Conservation (phyloP, 2,888 invertebrate genomes). For the Hydropsyche betteni region DNA sequence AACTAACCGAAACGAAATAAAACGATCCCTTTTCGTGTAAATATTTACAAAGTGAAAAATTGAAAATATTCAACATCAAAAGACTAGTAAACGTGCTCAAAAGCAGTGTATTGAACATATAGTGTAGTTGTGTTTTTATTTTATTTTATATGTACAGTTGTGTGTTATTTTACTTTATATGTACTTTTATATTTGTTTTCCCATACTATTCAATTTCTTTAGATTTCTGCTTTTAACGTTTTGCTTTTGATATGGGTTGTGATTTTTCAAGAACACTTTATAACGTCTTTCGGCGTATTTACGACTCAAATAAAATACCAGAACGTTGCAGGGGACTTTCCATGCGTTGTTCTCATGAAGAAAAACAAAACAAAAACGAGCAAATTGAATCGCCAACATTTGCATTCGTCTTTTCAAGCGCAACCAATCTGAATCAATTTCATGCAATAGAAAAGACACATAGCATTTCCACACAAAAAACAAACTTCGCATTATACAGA, state of each 20-base stretch:
- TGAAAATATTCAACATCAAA: background rate
- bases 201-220: background rate
- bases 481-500: too few species aligned
- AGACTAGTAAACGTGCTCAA: background rate
- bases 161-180: background rate
- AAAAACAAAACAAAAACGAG: background rate
- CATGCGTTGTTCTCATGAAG: background rate
- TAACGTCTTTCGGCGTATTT: conserved; percentile 5
- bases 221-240: background rate
- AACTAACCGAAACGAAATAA: background rate
- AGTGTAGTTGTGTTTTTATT: background rate
- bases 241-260: conserved; percentile 14
- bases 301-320: background rate
- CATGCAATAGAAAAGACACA: too few species aligned
- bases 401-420: too few species aligned
- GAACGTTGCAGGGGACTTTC: background rate
- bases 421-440: too few species aligned
- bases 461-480: too few species aligned
- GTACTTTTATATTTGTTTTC: too few species aligned
- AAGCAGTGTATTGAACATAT: background rate
- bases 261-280: conserved; percentile 4
- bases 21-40: background rate
- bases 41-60: background rate
- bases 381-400: too few species aligned
- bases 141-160: background rate